phyloP scores from a whole-genome alignment of 2,797 vertebrate species.

The Choloepus didactylus region DNA sequence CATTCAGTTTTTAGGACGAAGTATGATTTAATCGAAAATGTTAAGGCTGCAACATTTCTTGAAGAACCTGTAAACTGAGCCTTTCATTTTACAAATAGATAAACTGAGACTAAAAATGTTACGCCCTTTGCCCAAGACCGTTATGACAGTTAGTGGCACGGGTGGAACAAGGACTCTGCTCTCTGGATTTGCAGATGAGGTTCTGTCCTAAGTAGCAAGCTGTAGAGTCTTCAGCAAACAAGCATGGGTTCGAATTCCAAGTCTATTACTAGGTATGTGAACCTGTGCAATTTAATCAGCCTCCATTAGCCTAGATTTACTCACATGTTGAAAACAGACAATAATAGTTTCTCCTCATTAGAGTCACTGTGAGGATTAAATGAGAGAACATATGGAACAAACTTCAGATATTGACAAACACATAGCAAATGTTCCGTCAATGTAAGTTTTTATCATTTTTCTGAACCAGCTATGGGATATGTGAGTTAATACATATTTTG shows the following conservation, averaged over 20 bases:
- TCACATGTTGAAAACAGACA: not conserved
- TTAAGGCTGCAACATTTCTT: not conserved
- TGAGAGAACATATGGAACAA: not conserved
- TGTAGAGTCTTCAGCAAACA: not conserved
- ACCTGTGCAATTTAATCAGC: not conserved
- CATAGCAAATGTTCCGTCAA: not conserved
- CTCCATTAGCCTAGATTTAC: not conserved
- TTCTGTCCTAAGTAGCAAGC: not conserved
- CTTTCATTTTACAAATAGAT: not conserved
- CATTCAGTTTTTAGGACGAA: slow-evolving; percentile 9
- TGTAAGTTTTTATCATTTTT: not conserved
- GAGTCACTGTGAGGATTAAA: not conserved
- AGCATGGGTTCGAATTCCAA: not conserved
- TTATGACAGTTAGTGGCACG: not conserved
- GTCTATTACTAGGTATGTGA: not conserved
- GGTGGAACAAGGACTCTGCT: not conserved
- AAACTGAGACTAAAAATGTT: not conserved
- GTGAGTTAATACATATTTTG: not conserved
- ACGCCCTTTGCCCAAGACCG: not conserved
- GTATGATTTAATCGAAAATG: not conserved
- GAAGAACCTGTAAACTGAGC: not conserved
- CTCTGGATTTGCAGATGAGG: not conserved
- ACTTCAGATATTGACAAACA: not conserved
- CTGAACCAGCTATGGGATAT: not conserved
- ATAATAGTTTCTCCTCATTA: not conserved